Evolutionary conservation across 35 echinoderm and acorn worm species (phyloP), one percentile per base, ranked within the genome.

Genomic region (Hemicentrotus pulcherrimus): DNA sequence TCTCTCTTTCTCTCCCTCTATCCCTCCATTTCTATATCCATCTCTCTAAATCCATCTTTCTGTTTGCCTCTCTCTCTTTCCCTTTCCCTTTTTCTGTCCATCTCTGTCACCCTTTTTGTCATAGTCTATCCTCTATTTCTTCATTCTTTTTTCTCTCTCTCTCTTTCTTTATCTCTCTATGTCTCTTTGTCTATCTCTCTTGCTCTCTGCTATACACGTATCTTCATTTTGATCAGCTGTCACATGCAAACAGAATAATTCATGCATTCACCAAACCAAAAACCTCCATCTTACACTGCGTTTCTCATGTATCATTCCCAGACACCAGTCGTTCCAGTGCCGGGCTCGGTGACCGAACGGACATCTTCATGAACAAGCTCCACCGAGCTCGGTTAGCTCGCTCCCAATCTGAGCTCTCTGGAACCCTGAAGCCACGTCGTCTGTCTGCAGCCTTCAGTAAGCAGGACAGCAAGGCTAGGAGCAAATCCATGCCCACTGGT

Each of bases 291-390:
- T 91, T 12, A 88, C n/a, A 22, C 7, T n/a, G 8, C 28, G 19
- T 78, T 78, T 78, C 18, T 78, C 4, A 28, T 22, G 19, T 46
- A 78, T 70, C n/a, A 4, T 85, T 6, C 32, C n/a, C 86, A 98
- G 97, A 98, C 91, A 95, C 95, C n/a, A 97, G 94, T 52, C 92
- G 97, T 33, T 98, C 97, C 31, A 96, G 92, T 78, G 97, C 97
- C 50, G 97, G 97, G 46, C 50, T 95, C 28, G 95, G 88, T 11
- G 96, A 98, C 85, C 86, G 96, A 22, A 98, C 95, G 24, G 97
- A 96, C 89, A 92, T 95, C 46, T 98, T 97, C 96, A 33, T 98
- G 58, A 98, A 96, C 95, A 98, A 98, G 94, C 94, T 97, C 33
- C 91, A 96, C 48, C 91, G 97, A 31, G 97, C 97, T 32, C 96